Evolutionary conservation across 2,113 vertebrate genomes (phyloP).

Genomic region (Sprattus sprattus): DNA sequence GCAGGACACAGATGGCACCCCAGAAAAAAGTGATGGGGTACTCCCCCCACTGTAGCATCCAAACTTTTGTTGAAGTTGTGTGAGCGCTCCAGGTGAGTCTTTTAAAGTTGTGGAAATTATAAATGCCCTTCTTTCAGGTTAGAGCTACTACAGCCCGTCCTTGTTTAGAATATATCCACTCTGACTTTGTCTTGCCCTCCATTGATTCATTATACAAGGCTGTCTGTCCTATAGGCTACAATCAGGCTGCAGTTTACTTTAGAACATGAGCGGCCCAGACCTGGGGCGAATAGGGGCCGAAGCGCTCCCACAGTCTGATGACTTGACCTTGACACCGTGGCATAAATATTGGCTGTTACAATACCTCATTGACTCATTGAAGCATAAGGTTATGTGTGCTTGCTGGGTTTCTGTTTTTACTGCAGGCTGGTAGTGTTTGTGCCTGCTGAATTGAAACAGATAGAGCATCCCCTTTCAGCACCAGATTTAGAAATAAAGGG

Average conservation of each 20-base stretch:
- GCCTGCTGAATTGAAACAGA: constrained; percentile 63
- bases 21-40: no score
- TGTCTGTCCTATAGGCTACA: not conserved
- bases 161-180: no score
- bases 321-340: not conserved
- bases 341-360: constrained; percentile 7
- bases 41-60: no score
- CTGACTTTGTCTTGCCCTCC: no score
- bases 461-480: not conserved
- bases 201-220: not conserved
- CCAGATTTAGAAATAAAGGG: not conserved
- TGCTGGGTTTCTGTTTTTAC: not conserved
- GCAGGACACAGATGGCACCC: no score
- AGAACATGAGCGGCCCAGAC: not conserved
- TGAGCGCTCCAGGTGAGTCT: no score
- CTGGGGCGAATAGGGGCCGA: not conserved
- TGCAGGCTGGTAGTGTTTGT: constrained; percentile 55
- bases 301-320: not conserved
- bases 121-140: no score
- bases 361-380: not conserved
- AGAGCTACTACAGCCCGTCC: no score
- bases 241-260: not conserved
- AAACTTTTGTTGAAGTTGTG: no score
- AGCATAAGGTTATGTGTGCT: constrained; percentile 14
- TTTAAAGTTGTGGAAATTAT: no score